These are phyloP conservation scores for Gila orcuttii DNA, from an alignment of 2,113 vertebrate species.

Conservation along the genomic window DNA sequence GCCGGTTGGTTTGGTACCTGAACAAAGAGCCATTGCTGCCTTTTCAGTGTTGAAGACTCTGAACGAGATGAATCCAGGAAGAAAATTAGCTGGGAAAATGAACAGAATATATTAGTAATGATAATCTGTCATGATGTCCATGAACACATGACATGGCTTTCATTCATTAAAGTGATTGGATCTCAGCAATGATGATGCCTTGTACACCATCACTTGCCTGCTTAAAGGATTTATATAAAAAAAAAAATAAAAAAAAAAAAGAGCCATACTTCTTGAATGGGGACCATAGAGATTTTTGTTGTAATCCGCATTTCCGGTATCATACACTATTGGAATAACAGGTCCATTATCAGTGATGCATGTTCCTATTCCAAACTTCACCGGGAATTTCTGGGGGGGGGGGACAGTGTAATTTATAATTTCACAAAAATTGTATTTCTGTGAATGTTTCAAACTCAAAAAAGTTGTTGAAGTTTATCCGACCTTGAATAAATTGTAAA, in stretches of 20 bases:
- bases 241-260: too few species aligned
- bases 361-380: neutral
- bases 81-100: slow-evolving; percentile 20
- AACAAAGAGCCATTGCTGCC: slow-evolving; percentile 63
- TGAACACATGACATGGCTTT: neutral
- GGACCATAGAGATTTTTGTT: slow-evolving; percentile 37
- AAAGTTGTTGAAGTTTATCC: neutral
- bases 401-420: neutral
- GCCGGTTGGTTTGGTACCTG: slow-evolving; percentile 62
- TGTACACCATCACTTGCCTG: neutral
- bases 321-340: slow-evolving; percentile 53
- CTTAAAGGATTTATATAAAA: too few species aligned
- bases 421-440: neutral
- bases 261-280: neutral
- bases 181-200: neutral
- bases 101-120: neutral
- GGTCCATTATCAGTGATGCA: slow-evolving; percentile 53
- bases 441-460: neutral
- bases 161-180: neutral
- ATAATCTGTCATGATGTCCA: too few species aligned
- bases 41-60: slow-evolving; percentile 60
- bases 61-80: slow-evolving; percentile 63
- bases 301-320: slow-evolving; percentile 36
- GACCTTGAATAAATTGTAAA: slow-evolving; percentile 24
- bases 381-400: neutral